phyloP scores from a whole-genome alignment of 2,888 invertebrate species.

The Nematopogon swammerdamellus region DNA sequence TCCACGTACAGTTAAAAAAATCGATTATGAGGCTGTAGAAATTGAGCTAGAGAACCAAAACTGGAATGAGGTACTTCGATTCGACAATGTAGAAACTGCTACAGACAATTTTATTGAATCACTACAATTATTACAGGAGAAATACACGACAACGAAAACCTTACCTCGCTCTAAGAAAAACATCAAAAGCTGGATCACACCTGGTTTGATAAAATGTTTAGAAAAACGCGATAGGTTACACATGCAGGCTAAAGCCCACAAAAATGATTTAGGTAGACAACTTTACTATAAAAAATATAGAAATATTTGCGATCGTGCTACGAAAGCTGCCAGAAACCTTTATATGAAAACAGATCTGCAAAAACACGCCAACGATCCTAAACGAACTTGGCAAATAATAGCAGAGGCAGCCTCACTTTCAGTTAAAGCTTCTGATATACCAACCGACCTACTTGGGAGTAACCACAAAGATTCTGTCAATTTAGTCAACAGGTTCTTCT shows the following conservation, averaged over 20 bases:
- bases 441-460: not conserved
- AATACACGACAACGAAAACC: not conserved
- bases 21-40: too few species aligned
- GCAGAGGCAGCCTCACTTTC: not conserved
- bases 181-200: not conserved
- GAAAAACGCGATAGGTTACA: not conserved
- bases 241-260: not conserved
- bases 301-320: not conserved
- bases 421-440: not conserved
- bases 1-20: too few species aligned
- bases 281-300: not conserved
- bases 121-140: not conserved
- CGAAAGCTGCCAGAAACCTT: not conserved
- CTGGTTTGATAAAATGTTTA: constrained; percentile 1
- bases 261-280: not conserved
- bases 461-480: not conserved
- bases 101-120: too few species aligned
- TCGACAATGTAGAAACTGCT: too few species aligned
- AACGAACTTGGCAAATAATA: not conserved
- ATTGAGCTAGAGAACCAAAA: too few species aligned
- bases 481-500: not conserved
- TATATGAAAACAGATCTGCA: not conserved
- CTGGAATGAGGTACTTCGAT: too few species aligned
- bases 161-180: not conserved
- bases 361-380: not conserved